Evolutionary conservation across 2,797 vertebrate species (phyloP).

Genomic region (Fundulus diaphanus): DNA sequence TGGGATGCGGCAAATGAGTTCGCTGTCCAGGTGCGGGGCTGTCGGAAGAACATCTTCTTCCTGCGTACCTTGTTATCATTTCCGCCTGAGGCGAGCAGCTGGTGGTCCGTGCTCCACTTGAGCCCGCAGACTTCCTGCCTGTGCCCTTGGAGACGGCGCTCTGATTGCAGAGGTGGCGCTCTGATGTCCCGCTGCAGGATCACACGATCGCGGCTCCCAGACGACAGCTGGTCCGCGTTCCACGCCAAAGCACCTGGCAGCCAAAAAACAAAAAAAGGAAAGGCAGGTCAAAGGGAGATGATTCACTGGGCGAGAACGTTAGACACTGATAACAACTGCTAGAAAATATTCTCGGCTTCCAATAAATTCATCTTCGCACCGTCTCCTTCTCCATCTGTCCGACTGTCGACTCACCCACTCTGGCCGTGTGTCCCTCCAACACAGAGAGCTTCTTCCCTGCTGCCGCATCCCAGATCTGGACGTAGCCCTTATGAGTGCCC

Average conservation of each 20-base stretch:
- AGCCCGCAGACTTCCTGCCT: slow-evolving; percentile 98
- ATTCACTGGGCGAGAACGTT: slow-evolving; percentile 16
- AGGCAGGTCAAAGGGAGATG: not conserved
- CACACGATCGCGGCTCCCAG: slow-evolving; percentile 94
- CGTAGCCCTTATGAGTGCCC: slow-evolving; percentile 87
- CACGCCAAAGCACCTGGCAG: slow-evolving; percentile 92
- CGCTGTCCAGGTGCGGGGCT: slow-evolving; percentile 1
- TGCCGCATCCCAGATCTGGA: slow-evolving; percentile 97
- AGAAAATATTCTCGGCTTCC: slow-evolving; percentile 3
- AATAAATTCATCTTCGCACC: not conserved
- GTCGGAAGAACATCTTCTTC: not conserved
- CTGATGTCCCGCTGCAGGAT: slow-evolving; percentile 96
- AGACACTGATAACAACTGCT: slow-evolving; percentile 14
- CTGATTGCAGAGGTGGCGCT: slow-evolving; percentile 92
- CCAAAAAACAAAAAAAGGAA: slow-evolving; percentile 1
- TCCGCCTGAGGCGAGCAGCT: slow-evolving; percentile 96
- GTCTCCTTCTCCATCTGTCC: not conserved
- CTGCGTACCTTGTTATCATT: slow-evolving; percentile 94
- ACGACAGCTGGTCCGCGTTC: slow-evolving; percentile 98
- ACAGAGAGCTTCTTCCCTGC: slow-evolving; percentile 96
- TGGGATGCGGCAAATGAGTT: not conserved
- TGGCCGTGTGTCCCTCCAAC: slow-evolving; percentile 94
- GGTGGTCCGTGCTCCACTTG: slow-evolving; percentile 99
- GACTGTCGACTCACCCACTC: slow-evolving; percentile 89
- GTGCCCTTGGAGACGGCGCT: slow-evolving; percentile 97